These are phyloP conservation scores for Drosophila meridionalis DNA, from an alignment of 2,888 invertebrate species.

Conservation along the genomic window DNA sequence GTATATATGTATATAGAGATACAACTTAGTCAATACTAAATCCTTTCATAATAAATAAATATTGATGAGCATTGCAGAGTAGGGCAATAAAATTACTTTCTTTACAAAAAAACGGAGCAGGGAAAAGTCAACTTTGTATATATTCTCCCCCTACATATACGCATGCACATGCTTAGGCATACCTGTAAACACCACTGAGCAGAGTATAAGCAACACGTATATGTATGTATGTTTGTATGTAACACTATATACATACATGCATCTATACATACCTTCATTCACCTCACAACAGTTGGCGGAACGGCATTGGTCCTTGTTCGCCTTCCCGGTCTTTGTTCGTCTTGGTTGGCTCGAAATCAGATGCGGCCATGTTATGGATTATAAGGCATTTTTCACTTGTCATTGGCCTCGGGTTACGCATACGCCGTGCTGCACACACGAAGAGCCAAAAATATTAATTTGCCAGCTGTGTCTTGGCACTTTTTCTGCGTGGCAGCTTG, in stretches of 20 bases:
- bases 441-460: conserved; percentile 77
- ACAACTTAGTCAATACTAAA: neutral
- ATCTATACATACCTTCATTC: neutral
- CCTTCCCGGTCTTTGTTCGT: conserved; percentile 29
- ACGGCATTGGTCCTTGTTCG: conserved; percentile 3
- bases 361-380: conserved; percentile 61
- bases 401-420: conserved; percentile 47
- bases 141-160: neutral
- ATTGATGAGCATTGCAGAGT: neutral
- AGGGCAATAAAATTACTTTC: neutral
- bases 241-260: neutral
- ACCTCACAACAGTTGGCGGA: conserved; percentile 2
- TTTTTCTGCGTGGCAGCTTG: conserved; percentile 4
- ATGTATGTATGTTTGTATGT: neutral
- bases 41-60: neutral
- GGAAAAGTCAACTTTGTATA: neutral
- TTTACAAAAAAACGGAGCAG: neutral
- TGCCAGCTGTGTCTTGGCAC: conserved; percentile 42
- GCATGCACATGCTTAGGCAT: neutral
- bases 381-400: conserved; percentile 67
- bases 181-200: too few species aligned
- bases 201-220: neutral
- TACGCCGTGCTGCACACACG: conserved; percentile 45
- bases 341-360: conserved; percentile 22
- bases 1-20: too few species aligned